Base-by-base conservation (phyloP, 2,797 vertebrate genomes). In the Chrysocyon brachyurus region DNA sequence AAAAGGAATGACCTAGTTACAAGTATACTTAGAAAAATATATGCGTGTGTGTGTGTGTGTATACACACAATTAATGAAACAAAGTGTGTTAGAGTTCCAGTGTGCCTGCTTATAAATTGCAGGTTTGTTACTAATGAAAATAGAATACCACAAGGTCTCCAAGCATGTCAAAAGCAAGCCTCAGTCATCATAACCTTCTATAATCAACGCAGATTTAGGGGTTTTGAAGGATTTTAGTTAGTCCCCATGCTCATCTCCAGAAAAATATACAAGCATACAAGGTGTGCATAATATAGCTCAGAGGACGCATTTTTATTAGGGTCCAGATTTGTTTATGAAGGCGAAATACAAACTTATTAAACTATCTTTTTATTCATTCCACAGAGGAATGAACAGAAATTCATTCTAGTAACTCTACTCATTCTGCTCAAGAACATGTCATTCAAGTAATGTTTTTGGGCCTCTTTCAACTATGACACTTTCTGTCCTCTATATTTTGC, bases 401-500 rank as follows among this genome's bases (percentile, higher is more conserved):
- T 87, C 24, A 72, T 95, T 75, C 3, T 90, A 31, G 49, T 85
- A 61, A 92, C 33, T 8, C 0, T 52, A 17, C 12, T 75, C 72
- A 52, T 75, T 52, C 73, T 75, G 49, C 73, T 75, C 73, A 52
- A 75, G 73, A 75, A 75, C 46, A 49, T 75, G 46, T 75, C 26
- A 31, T 49, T 9, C 26, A 31, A 52, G 40, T 75, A 75, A 52
- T 11, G 73, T 8, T 52, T 75, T 52, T 87, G 68, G 61, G 52
- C 22, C 94, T 97, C 90, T 85, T 70, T 90, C 54, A 90, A 9
- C 82, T 84, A 8, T 81, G 36, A 91, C 49, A 77, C 70, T 95
- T 95, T 97, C 86, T 21, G 0, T 75, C 54, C 6, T 90, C 70
- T 95, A 16, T 52, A 91, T 97, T 90, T 97, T 96, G 26, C 63